Conservation (phyloP, 1,140 invertebrate genomes). For the Nylanderia fulva region DNA sequence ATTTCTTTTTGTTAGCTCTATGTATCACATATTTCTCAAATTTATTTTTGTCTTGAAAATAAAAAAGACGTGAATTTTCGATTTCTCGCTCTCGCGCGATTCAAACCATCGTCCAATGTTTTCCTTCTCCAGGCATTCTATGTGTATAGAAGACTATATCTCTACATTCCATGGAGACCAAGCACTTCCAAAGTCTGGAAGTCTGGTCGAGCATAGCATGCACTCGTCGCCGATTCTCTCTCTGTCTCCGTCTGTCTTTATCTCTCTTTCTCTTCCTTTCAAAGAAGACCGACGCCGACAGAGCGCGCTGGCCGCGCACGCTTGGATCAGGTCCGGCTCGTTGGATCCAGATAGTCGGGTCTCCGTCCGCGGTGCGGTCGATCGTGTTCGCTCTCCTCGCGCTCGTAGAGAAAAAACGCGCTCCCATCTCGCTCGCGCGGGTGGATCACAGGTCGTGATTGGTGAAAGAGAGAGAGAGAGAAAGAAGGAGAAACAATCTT, state of each 20-base stretch:
- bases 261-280: not conserved
- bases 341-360: conserved; percentile 80
- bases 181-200: conserved; percentile 63
- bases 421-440: not conserved
- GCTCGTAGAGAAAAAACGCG: not conserved
- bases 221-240: conserved; percentile 47
- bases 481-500: not conserved
- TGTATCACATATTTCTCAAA: not conserved
- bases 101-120: not conserved
- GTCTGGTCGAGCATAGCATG: conserved; percentile 77
- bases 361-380: conserved; percentile 79
- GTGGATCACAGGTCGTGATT: not conserved
- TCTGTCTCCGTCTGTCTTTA: not conserved
- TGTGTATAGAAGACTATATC: not conserved
- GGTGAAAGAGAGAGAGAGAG: not conserved
- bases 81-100: not conserved
- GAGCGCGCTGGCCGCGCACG: conserved; percentile 74
- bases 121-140: not conserved
- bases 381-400: not conserved
- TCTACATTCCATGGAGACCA: not conserved
- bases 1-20: not conserved
- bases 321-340: conserved; percentile 72
- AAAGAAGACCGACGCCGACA: conserved; percentile 62
- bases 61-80: not conserved
- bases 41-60: not conserved